Base-by-base conservation (phyloP, 2,888 invertebrate genomes). In the Kryphioiulus occultus region DNA sequence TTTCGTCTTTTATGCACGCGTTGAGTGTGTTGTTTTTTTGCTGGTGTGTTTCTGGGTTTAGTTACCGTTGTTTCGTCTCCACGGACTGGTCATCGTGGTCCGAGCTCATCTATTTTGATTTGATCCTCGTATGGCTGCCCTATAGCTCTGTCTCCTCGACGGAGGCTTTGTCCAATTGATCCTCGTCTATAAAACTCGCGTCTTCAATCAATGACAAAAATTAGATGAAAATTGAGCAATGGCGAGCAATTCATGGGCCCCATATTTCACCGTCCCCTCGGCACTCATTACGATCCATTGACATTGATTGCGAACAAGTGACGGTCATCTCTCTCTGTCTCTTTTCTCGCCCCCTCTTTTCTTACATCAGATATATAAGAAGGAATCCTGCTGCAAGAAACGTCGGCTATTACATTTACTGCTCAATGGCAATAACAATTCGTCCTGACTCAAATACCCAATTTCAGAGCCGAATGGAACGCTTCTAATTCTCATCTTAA, bases 171-270 rank as follows among this genome's bases (percentile, higher is more conserved):
- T 78, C 78, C 78, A 78, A 78, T 78, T 78, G 78, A 78, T 78
- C 78, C 30, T 30, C 78, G 12, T 78, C 78, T 30, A 78, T 78
- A 78, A 78, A 78, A 78, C 78, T 78, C 78, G 78, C 30, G 78
- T 78, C 78, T 78, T 78, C 78, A 78, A 78, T 78, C 78, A 78
- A 78, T 78, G 78, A 26, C 78, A 30, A 78, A 78, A 78, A 78
- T 78, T 78, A 78, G 78, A 78, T 30, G 78, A 78, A 78, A 78
- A 78, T 78, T 78, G 78, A 78, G 26, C 10, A 78, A 78, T 78
- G 30, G 26, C 30, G 12, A 78, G 15, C 30, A 15, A 30, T 78
- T 68, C 68, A 15, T 78, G 78, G 78, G 30, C 78, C 12, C 78
- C 78, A 78, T 78, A 78, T 78, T 78, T 78, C 30, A 78, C 30